These are phyloP conservation scores for Tenebrosternarchus preto DNA, from an alignment of 2,113 vertebrate genomes.

Conservation along the genomic window DNA sequence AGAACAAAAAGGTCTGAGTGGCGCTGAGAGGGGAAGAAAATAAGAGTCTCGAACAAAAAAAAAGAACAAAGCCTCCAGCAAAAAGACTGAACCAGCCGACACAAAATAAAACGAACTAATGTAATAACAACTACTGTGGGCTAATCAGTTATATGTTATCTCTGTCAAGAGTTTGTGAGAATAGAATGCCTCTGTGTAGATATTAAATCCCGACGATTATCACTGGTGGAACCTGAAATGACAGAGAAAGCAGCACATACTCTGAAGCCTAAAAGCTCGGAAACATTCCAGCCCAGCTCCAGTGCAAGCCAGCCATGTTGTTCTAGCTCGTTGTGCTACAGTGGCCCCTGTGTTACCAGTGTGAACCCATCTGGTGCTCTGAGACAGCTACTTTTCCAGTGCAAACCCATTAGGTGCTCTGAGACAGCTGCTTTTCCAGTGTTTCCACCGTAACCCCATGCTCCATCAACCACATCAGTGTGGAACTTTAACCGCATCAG, in stretches of 20 bases:
- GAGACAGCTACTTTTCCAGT: not conserved
- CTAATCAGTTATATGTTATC: not conserved
- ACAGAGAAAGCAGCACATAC: not conserved
- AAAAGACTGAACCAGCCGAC: not conserved
- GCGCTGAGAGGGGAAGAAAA: not conserved
- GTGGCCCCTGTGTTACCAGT: not conserved
- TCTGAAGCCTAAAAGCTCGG: not conserved
- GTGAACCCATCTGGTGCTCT: not conserved
- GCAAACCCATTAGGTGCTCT: not conserved
- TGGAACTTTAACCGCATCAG: no score
- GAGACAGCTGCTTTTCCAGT: not conserved
- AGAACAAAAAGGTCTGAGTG: conserved; percentile 1
- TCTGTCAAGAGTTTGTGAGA: not conserved
- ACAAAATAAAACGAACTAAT: not conserved
- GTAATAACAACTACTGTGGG: not conserved
- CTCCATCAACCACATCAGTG: not conserved
- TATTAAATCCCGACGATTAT: no score
- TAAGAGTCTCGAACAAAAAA: not conserved
- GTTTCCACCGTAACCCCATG: not conserved
- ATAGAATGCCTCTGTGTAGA: not conserved
- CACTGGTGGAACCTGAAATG: no score
- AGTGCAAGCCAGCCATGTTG: not conserved
- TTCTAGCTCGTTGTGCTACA: not conserved
- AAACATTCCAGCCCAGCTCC: not conserved
- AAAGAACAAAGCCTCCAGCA: not conserved